Evolutionary conservation across 2,113 vertebrate genomes (phyloP).

Genomic region (Microtus richardsoni): DNA sequence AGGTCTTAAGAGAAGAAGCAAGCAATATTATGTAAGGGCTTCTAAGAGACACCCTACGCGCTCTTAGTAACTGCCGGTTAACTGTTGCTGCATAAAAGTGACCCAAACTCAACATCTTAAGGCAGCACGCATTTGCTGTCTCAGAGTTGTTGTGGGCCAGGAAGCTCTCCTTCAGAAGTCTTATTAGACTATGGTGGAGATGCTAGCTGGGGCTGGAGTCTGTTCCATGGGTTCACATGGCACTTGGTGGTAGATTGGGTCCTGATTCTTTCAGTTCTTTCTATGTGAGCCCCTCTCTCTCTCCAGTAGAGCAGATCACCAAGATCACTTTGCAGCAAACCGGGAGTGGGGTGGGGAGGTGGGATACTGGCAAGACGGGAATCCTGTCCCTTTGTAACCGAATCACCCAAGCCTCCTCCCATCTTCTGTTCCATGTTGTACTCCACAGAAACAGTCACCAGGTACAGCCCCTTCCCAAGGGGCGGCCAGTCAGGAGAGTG

Average conservation of each 20-base stretch:
- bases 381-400: background rate
- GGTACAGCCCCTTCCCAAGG: background rate
- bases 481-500: background rate
- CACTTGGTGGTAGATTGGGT: background rate
- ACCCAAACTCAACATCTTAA: background rate
- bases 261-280: background rate
- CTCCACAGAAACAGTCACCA: background rate
- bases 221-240: background rate
- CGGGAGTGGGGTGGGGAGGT: background rate
- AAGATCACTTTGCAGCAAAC: background rate
- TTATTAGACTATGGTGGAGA: background rate
- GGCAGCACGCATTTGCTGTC: background rate
- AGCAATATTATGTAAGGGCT: background rate
- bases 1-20: background rate
- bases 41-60: background rate
- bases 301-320: background rate
- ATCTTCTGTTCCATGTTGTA: background rate
- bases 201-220: accelerated
- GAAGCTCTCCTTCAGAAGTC: background rate
- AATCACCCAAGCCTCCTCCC: background rate
- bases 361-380: accelerated
- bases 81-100: background rate
- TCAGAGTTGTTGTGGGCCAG: background rate
- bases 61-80: background rate
- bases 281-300: background rate